Base-by-base conservation (phyloP, 2,888 invertebrate species). In the Kuschelorhynchus macadamiae region DNA sequence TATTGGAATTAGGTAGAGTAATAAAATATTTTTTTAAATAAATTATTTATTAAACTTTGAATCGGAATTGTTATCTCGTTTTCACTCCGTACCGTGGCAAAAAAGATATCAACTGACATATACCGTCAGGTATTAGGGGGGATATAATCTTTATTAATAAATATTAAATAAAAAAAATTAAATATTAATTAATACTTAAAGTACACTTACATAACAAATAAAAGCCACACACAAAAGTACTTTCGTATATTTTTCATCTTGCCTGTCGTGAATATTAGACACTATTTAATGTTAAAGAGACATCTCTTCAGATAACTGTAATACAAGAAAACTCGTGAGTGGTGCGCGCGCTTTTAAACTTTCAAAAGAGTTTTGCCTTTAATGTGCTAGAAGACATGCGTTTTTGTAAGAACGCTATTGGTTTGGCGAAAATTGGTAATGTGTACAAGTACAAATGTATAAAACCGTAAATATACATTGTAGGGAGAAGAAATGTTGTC, bases 241-340 rank as follows among this genome's bases (percentile, higher is more conserved):
- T 12, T 52, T 2, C 4, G 14, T 9, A 14, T 8, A 9, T 20
- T 39, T 39, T n/a, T 32, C 52, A 52, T 52, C 36, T 52, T 36
- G 39, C 36, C 16, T 18, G 30, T 49, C 33, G 36, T 36, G 52
- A 39, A 52, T 52, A 52, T 52, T 52, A 52, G 36, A 21, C 52
- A 52, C 52, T 36, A 52, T 52, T 52, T 39, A 59, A 59, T 36
- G 59, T 59, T 59, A 59, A 59, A 49, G 36, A 36, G 59, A 47
- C 36, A 59, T 49, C 46, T 59, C 46, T 59, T 59, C 47, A 49
- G 49, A 49, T 59, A 59, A 59, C 20, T 46, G 36, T 59, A 42
- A 20, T 20, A 14, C 49, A 59, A 49, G 36, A 36, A 12, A 36
- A 47, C 30, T 36, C 49, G n/a, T 44, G 44, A 12, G 47, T 21